A percentile compares a stretch with the other conserved stretches of the same genome.
Conservation (phyloP, 2,113 vertebrate species). For the Pituophis catenifer region DNA sequence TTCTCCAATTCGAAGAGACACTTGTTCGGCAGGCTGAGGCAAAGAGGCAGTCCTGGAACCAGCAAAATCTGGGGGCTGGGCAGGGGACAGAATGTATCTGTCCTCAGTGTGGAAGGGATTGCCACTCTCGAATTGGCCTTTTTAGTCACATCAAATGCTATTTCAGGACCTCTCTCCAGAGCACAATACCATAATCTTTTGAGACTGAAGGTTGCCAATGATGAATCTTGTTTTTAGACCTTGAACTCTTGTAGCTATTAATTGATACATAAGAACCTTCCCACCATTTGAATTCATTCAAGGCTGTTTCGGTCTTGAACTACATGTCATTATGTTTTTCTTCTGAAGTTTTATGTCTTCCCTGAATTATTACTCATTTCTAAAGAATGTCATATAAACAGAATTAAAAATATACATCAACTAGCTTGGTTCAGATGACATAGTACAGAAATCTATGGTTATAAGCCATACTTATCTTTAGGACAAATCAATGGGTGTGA, state of each 20-base stretch:
- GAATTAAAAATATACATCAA: not conserved
- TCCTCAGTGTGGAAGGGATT: too few relatives aligned
- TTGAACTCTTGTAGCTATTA: not conserved
- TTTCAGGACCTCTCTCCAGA: too few relatives aligned
- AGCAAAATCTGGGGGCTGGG: too few relatives aligned
- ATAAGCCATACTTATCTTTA: not conserved
- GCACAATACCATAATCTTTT: too few relatives aligned
- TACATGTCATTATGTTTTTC: not conserved
- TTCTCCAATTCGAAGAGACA: too few relatives aligned
- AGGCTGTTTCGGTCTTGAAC: not conserved
- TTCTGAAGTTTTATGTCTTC: not conserved
- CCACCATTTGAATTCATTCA: not conserved
- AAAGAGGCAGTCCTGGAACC: too few relatives aligned
- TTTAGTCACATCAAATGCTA: too few relatives aligned
- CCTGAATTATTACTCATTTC: not conserved
- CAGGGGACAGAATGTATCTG: too few relatives aligned
- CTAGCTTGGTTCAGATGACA: not conserved
- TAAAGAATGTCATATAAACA: not conserved
- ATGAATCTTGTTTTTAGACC: not conserved
- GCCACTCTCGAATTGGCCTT: too few relatives aligned
- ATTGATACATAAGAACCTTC: not conserved
- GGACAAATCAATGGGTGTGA: not conserved
- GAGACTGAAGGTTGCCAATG: too few relatives aligned
- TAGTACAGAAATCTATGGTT: not conserved
- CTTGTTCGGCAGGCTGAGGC: too few relatives aligned